Base-by-base conservation (phyloP, 53 echinoderm and acorn worm species). In the Pentamera pediparva region DNA sequence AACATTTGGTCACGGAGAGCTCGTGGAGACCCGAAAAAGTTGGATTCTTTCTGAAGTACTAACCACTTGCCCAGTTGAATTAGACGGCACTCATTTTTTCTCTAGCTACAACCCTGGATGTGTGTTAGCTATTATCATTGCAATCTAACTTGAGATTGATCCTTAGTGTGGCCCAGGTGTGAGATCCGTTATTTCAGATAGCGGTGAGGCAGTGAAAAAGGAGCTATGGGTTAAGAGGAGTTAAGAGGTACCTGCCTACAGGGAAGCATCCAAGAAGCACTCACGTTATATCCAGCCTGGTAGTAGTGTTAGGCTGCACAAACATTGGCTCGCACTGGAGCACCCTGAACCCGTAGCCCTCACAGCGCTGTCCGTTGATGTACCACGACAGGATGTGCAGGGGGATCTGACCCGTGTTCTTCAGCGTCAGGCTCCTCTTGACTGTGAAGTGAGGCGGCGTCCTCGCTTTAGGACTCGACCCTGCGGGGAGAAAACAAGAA, bases 261-360 rank as follows among this genome's bases (percentile, higher is more conserved):
- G 11, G 22, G 15, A 19, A 6, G 17, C 21, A 52, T 5, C 15
- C 26, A 13, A 30, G 10, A 56, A 55, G 2, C 34, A 92, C 98
- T 86, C 78, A 98, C 98, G 98, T 91, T 77, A 98, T 98, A 86
- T 98, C 98, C 63, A 92, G 78, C 64, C 91, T 86, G 47, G 85
- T 79, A 30, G 98, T 91, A 49, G 85, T 85, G 51, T 89, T 91
- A 21, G 98, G 98, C 67, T 78, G 67, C 59, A 91, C 75, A 62
- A 85, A 82, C 74, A 91, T 56, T 3, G 91, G 81, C 45, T 85
- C 61, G 78, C 98, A 98, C 62, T 98, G 90, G 37, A 91, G 70
- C 25, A 96, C 91, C 40, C 85, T 75, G 78, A 98, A 98, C 22
- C 98, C 98, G 60, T 78, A 98, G 11, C 98, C 98, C 45, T 98